Base-by-base conservation (phyloP, 2,888 invertebrate genomes). In the Trissonchulus latispiculum region DNA sequence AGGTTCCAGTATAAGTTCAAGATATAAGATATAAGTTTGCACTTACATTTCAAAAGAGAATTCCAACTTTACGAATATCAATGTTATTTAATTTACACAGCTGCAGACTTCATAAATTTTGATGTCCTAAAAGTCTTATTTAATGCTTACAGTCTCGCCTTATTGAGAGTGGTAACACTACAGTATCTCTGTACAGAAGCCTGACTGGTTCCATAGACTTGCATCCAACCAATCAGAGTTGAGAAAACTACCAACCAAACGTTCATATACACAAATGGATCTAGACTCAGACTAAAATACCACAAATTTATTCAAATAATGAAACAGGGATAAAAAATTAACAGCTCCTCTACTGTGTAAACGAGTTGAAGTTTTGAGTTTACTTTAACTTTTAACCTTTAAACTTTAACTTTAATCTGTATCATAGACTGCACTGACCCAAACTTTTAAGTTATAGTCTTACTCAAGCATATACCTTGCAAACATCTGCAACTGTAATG, bases 111-210 rank as follows among this genome's bases (percentile, higher is more conserved):
- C n/a, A n/a, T n/a, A n/a, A n/a, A n/a, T n/a, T n/a, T n/a, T n/a
- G n/a, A n/a, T n/a, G n/a, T n/a, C n/a, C n/a, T n/a, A n/a, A n/a
- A n/a, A n/a, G n/a, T n/a, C n/a, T n/a, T n/a, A n/a, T n/a, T n/a
- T n/a, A 33, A 33, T 48, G 23, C 48, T 48, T 73, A 73, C 73
- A 69, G 35, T 61, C 36, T 72, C 61, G 73, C 62, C 62, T 73
- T 73, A n/a, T 36, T 2, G 18, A 72, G 37, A 15, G 73, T 35
- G 36, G 23, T 35, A 3, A 73, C 23, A 37, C 73, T 73, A 15
- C 62, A 64, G 48, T 75, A 75, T 23, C 74, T n/a, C 61, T 75
- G 75, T 2, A 75, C 61, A 1, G 74, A 61, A 3, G 75, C 48
- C 35, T 75, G 75, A 33, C 64, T 72, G 36, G 71, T 66, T 2